Evolutionary conservation across 2,113 vertebrate species (phyloP).

Genomic region (Mesocricetus auratus): DNA sequence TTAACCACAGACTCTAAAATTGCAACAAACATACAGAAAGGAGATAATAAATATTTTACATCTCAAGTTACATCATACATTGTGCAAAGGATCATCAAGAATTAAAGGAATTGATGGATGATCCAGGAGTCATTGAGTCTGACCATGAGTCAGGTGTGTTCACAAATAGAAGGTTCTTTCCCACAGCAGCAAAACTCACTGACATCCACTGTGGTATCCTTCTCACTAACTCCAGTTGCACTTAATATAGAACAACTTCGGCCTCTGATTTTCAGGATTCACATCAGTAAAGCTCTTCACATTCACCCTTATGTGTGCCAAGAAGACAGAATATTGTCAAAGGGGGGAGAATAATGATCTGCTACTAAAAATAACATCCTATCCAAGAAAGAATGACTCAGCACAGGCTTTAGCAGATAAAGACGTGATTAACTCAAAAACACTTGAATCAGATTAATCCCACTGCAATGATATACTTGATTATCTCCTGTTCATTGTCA

Average conservation of each 20-base stretch:
- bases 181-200: conserved; percentile 28
- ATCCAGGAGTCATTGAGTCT: conserved; percentile 12
- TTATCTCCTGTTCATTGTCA: neutral
- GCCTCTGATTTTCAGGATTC: conserved; percentile 64
- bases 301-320: conserved; percentile 62
- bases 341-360: conserved; percentile 49
- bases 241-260: conserved; percentile 50
- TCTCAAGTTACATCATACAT: conserved; percentile 18
- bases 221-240: conserved; percentile 43
- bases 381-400: conserved; percentile 74
- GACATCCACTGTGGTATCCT: neutral
- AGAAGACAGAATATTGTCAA: conserved; percentile 55
- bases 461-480: neutral
- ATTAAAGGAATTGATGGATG: neutral
- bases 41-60: conserved; percentile 41
- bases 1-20: conserved; percentile 53
- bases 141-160: conserved; percentile 27
- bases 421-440: conserved; percentile 43
- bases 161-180: conserved; percentile 23
- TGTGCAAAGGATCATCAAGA: neutral
- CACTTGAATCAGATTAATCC: conserved; percentile 1
- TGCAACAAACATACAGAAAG: conserved; percentile 43
- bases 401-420: conserved; percentile 60
- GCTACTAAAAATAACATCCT: conserved; percentile 76
- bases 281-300: conserved; percentile 49